A percentile compares a stretch with the other conserved stretches of the same genome.
Evolutionary conservation across 2,888 invertebrate species (phyloP).

Genomic region (Epirrita christyi): DNA sequence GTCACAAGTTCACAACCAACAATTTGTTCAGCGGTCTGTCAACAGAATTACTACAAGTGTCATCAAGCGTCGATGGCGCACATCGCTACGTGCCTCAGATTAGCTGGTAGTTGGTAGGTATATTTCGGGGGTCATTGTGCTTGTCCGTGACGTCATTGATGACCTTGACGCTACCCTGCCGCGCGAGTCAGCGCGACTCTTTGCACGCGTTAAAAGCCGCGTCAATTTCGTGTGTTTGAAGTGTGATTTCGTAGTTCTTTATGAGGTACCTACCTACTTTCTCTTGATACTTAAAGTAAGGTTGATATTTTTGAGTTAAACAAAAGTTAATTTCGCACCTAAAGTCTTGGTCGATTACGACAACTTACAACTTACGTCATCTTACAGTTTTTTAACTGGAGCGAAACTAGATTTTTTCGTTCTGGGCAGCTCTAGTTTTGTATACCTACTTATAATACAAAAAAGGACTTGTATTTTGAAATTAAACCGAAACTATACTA

Average conservation of each 20-base stretch:
- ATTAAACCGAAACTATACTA: no score
- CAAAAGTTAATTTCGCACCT: no score
- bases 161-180: conserved; percentile 77
- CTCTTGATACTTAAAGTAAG: background rate
- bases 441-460: no score
- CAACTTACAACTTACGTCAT: no score
- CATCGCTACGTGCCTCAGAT: conserved; percentile 33
- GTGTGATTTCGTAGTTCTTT: background rate
- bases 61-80: conserved; percentile 42
- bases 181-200: conserved; percentile 22
- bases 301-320: background rate
- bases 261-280: no score
- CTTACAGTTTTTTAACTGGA: no score
- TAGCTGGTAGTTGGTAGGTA: conserved; percentile 5
- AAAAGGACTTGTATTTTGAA: no score
- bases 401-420: no score
- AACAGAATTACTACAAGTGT: conserved; percentile 60
- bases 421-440: no score
- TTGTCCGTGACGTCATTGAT: conserved; percentile 74
- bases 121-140: conserved; percentile 78
- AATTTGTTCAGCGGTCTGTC: conserved; percentile 46
- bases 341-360: no score
- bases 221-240: conserved; percentile 34
- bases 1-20: conserved; percentile 38
- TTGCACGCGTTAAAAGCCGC: conserved; percentile 66